Base-by-base conservation (phyloP, 2,888 invertebrate species). In the Chromoteleia sp. region DNA sequence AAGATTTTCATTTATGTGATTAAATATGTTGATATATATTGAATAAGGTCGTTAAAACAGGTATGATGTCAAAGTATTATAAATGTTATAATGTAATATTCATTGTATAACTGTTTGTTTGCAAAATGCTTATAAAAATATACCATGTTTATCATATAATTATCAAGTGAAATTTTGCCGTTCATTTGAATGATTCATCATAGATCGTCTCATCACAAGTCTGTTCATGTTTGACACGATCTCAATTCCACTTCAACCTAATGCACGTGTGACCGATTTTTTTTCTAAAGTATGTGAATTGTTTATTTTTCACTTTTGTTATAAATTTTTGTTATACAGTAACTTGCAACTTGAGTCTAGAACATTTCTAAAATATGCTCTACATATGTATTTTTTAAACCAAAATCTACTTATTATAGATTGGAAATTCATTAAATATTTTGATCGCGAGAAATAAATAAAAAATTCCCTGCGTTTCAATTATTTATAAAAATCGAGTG, bases 241-340 rank as follows among this genome's bases (percentile, higher is more conserved):
- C 80, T 63, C 68, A 82, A 83, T 82, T 65, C 65, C 15, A 71
- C 15, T 61, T 80, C 56, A 71, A 83, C 83, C 82, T 58, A 67
- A 61, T 74, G 78, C 83, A 80, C 82, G 77, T 80, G 63, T 48
- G 74, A 83, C 80, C 81, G 63, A 83, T 59, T 63, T 83, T 45
- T 68, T 48, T 25, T 29, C 4, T n/a, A 0, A 19, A 10, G 2
- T 29, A 36, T 29, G 12, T 10, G 52, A 50, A 43, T 48, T n/a
- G n/a, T n/a, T n/a, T n/a, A n/a, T n/a, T n/a, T n/a, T n/a, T n/a
- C n/a, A n/a, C n/a, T n/a, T n/a, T n/a, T n/a, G n/a, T n/a, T n/a
- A n/a, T n/a, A n/a, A n/a, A n/a, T n/a, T n/a, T n/a, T n/a, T n/a
- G n/a, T n/a, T n/a, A n/a, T n/a, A n/a, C n/a, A n/a, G n/a, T n/a